A percentile compares a stretch with the other conserved stretches of the same genome.
These are phyloP conservation scores for Xiphydria camelus DNA, from an alignment of 2,888 invertebrate genomes.

Conservation along the genomic window DNA sequence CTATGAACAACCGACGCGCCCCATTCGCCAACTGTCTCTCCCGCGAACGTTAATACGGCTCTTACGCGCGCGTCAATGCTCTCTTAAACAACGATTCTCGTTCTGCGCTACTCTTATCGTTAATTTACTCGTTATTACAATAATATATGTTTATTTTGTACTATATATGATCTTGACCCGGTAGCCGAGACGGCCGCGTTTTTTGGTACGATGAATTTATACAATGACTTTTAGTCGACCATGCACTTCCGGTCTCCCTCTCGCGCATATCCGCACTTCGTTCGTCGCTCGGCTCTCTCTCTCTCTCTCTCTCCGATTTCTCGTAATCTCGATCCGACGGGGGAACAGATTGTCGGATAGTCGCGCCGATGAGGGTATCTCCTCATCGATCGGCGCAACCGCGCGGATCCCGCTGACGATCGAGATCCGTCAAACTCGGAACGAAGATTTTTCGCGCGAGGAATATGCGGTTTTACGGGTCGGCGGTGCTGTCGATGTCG, in stretches of 20 bases:
- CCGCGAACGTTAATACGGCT: too few relatives aligned
- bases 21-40: too few relatives aligned
- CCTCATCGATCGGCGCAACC: too few relatives aligned
- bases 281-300: conserved; percentile 13
- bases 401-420: too few relatives aligned
- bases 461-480: background rate
- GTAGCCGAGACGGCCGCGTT: conserved; percentile 40
- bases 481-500: background rate
- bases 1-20: too few relatives aligned
- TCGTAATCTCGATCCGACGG: background rate
- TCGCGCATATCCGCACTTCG: conserved; percentile 5
- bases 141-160: conserved; percentile 58
- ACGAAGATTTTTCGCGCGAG: too few relatives aligned
- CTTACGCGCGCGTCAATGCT: background rate
- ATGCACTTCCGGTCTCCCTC: conserved; percentile 22
- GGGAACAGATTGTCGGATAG: too few relatives aligned
- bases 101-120: conserved; percentile 13
- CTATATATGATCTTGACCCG: conserved; percentile 57
- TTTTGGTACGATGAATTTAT: conserved; percentile 50
- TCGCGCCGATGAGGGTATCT: too few relatives aligned
- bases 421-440: too few relatives aligned
- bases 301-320: conserved; percentile 8
- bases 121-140: conserved; percentile 44
- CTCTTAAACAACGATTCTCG: conserved; percentile 9
- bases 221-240: conserved; percentile 31